Evolutionary conservation across 2,113 vertebrate species (phyloP).

Genomic region (Pollachius pollachius): DNA sequence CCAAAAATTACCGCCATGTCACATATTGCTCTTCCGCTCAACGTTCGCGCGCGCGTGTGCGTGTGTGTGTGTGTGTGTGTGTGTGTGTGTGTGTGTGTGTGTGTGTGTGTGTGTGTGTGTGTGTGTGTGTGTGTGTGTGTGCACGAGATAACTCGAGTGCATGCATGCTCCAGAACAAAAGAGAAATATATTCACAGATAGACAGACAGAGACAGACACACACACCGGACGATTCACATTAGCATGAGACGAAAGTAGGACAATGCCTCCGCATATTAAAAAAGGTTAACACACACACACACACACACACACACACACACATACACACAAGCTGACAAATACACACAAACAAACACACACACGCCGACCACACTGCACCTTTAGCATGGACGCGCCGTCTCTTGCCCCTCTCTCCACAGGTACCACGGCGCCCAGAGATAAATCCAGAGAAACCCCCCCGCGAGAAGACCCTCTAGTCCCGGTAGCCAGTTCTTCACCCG

Average conservation of each 20-base stretch:
- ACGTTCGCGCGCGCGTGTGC: too few species aligned
- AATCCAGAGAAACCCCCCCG: conserved; percentile 31
- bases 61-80: too few species aligned
- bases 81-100: too few species aligned
- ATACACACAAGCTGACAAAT: conserved; percentile 14
- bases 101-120: too few species aligned
- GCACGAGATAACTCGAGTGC: background rate
- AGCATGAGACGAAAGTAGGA: too few species aligned
- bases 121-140: too few species aligned
- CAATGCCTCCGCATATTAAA: too few species aligned
- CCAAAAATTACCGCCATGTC: conserved; percentile 35
- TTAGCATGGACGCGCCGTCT: conserved; percentile 29
- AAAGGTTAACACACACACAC: background rate
- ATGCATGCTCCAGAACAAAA: background rate
- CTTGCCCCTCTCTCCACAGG: conserved; percentile 48
- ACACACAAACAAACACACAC: conserved; percentile 1
- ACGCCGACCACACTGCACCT: conserved; percentile 58
- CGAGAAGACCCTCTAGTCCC: background rate
- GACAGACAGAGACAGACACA: conserved; percentile 4
- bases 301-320: conserved; percentile 3
- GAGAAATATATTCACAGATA: background rate
- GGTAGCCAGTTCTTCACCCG: too few species aligned
- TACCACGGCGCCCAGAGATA: conserved; percentile 48
- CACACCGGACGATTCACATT: background rate
- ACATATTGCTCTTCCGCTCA: conserved; percentile 5